A percentile compares a stretch with the other conserved stretches of the same genome.
phyloP scores from a whole-genome alignment of 2,113 vertebrate genomes.

The Capricornis sumatraensis region DNA sequence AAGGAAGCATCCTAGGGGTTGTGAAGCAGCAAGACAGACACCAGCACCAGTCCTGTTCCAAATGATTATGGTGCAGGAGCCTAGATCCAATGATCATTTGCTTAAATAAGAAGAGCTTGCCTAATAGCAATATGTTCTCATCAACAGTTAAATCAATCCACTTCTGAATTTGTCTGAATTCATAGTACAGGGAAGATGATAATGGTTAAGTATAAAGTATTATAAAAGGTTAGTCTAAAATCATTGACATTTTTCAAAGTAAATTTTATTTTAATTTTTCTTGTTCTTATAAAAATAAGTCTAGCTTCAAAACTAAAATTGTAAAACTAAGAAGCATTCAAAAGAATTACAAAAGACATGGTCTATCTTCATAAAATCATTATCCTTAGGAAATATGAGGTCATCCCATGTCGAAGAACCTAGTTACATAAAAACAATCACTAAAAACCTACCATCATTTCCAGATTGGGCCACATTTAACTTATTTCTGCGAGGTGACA shows the following conservation, averaged over 20 bases:
- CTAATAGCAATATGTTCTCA: not conserved
- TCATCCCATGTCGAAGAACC: not conserved
- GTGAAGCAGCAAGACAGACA: not conserved
- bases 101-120: not conserved
- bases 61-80: not conserved
- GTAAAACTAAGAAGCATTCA: not conserved
- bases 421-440: slow-evolving; percentile 9
- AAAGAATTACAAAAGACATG: not conserved
- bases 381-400: not conserved
- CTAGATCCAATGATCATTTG: not conserved
- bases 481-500: not conserved
- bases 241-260: not conserved
- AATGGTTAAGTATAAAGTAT: not conserved
- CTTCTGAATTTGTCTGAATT: not conserved
- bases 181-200: not conserved
- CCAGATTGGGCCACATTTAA: not conserved
- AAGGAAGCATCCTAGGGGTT: not conserved
- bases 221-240: slow-evolving; percentile 9
- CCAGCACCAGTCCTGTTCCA: not conserved
- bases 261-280: not conserved
- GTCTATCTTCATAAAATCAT: not conserved
- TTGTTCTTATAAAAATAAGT: slow-evolving; percentile 9
- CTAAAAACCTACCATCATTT: not conserved
- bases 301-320: slow-evolving; percentile 4
- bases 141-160: not conserved